Percentiles rank a stretch among this genome's conserved stretches.
These are phyloP conservation scores for Lasiurus borealis DNA, from an alignment of 2,113 vertebrate species.

Conservation along the genomic window DNA sequence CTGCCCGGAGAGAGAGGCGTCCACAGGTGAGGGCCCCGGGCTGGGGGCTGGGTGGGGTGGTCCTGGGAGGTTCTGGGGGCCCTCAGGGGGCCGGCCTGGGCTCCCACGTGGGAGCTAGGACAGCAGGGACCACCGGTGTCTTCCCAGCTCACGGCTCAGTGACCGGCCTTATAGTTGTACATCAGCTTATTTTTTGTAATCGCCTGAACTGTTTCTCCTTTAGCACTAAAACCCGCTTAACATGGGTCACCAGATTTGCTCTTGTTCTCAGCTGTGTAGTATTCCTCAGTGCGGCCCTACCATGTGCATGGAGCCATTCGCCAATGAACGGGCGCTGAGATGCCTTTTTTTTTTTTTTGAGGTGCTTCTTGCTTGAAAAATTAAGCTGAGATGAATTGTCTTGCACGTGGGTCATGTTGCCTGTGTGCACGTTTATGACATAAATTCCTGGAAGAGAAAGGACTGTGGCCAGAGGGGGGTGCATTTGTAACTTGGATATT, in stretches of 20 bases:
- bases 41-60: too few species aligned
- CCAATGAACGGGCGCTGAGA: neutral
- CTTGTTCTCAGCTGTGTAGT: neutral
- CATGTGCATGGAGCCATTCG: fast-evolving
- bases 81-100: neutral
- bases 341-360: neutral
- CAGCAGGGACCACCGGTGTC: neutral
- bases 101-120: fast-evolving
- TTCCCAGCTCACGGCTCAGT: fast-evolving
- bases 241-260: neutral
- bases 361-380: neutral
- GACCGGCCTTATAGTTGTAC: fast-evolving
- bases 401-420: neutral
- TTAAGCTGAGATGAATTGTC: neutral
- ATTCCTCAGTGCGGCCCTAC: neutral
- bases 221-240: neutral
- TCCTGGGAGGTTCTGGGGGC: too few species aligned
- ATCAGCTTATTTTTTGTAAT: neutral
- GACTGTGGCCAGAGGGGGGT: neutral
- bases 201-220: neutral
- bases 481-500: neutral
- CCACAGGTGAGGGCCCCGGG: constrained; percentile 78
- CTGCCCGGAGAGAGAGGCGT: constrained; percentile 1
- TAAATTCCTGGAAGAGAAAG: neutral
- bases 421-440: fast-evolving